A percentile compares a stretch with the other conserved stretches of the same genome.
Conservation (phyloP, 1,140 invertebrate species). For the Nixonia krombeini region DNA sequence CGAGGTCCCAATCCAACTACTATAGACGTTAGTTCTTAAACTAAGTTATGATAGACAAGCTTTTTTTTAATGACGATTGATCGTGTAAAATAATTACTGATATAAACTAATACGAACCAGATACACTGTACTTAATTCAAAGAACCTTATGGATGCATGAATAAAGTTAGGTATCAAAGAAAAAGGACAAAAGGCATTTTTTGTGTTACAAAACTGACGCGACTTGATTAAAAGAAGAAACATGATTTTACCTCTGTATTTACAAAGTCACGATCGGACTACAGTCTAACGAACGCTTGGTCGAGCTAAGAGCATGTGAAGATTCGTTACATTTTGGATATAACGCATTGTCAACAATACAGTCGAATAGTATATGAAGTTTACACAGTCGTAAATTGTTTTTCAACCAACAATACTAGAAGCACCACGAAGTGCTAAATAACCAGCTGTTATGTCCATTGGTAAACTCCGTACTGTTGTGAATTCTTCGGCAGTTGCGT, state of each 20-base stretch:
- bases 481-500: slow-evolving; percentile 89
- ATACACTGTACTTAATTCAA: slow-evolving; percentile 15
- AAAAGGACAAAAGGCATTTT: slow-evolving; percentile 6
- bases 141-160: slow-evolving; percentile 32
- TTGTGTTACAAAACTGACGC: background rate
- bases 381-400: background rate
- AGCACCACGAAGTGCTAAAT: slow-evolving; percentile 87
- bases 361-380: no score
- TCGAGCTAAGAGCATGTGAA: no score
- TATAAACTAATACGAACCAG: slow-evolving; percentile 9
- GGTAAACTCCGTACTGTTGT: slow-evolving; percentile 85
- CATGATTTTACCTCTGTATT: background rate
- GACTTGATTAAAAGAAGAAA: background rate
- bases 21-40: slow-evolving; percentile 60
- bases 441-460: slow-evolving; percentile 91
- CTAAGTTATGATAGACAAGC: slow-evolving; percentile 61
- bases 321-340: no score
- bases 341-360: no score
- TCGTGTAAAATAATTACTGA: slow-evolving; percentile 51
- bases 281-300: no score
- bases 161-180: slow-evolving; percentile 7
- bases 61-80: slow-evolving; percentile 60
- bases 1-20: slow-evolving; percentile 30
- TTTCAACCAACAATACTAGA: slow-evolving; percentile 84
- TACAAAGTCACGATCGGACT: background rate